These are phyloP conservation scores for Pithys albifrons DNA, from an alignment of 2,113 vertebrate species.

Conservation along the genomic window DNA sequence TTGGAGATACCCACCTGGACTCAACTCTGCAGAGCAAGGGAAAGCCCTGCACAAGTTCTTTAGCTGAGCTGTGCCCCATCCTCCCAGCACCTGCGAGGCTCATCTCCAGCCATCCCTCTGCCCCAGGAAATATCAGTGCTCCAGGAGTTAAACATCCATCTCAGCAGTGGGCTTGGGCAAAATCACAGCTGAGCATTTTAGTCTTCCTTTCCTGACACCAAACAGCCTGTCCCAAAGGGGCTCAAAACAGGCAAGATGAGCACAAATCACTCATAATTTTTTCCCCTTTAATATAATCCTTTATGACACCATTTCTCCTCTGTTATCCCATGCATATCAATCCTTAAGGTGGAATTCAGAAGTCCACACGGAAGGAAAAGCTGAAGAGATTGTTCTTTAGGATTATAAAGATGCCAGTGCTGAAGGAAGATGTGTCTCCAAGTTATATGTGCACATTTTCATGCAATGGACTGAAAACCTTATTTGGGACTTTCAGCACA, in stretches of 20 bases:
- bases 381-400: background rate
- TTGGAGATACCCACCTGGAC: background rate
- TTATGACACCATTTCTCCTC: background rate
- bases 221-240: background rate
- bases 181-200: background rate
- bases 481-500: background rate
- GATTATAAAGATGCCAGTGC: background rate
- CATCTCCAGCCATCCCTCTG: background rate
- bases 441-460: background rate
- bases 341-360: background rate
- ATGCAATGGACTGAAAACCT: background rate
- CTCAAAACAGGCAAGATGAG: background rate
- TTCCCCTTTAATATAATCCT: background rate
- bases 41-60: background rate
- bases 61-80: background rate
- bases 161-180: fast-evolving
- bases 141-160: background rate
- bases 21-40: background rate
- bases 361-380: background rate
- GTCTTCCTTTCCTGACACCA: background rate
- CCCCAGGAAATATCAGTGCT: background rate
- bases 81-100: background rate
- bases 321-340: background rate
- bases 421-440: background rate
- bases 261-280: background rate